Evolutionary conservation across 2,888 invertebrate species (phyloP).

Genomic region (Andrena trimmerana): DNA sequence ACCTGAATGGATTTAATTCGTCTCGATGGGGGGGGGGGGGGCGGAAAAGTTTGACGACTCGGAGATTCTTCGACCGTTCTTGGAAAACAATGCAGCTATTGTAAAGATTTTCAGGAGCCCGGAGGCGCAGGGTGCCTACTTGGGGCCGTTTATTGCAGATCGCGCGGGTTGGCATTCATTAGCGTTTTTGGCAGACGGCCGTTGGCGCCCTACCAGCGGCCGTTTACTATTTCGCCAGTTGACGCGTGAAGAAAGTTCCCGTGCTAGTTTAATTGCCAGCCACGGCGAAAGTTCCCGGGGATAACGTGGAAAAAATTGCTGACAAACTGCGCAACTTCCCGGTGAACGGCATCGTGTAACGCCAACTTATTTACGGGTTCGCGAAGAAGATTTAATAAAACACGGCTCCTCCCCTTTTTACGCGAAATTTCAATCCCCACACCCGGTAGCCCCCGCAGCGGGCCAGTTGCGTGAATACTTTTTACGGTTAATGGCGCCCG

Average conservation of each 20-base stretch:
- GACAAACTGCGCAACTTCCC: constrained; percentile 61
- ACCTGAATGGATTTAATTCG: too few relatives aligned
- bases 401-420: not conserved
- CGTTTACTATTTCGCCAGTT: constrained; percentile 57
- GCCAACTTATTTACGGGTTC: constrained; percentile 51
- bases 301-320: constrained; percentile 60
- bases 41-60: not conserved
- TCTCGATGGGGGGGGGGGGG: too few relatives aligned
- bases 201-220: constrained; percentile 53
- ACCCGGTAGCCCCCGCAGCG: constrained; percentile 9
- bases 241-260: constrained; percentile 46
- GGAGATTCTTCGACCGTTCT: not conserved
- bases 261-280: constrained; percentile 56
- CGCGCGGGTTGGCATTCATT: constrained; percentile 52
- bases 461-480: constrained; percentile 13
- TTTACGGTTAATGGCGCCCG: constrained; percentile 36
- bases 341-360: constrained; percentile 31
- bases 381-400: constrained; percentile 60
- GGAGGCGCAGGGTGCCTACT: constrained; percentile 44
- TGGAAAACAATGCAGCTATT: not conserved
- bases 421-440: constrained; percentile 44
- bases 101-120: constrained; percentile 25
- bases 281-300: constrained; percentile 45
- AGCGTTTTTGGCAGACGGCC: constrained; percentile 57
- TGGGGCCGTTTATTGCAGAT: constrained; percentile 52